A percentile compares a stretch with the other conserved stretches of the same genome.
Evolutionary conservation across 1,140 invertebrate species (phyloP).

Genomic region (Habropoda laboriosa): DNA sequence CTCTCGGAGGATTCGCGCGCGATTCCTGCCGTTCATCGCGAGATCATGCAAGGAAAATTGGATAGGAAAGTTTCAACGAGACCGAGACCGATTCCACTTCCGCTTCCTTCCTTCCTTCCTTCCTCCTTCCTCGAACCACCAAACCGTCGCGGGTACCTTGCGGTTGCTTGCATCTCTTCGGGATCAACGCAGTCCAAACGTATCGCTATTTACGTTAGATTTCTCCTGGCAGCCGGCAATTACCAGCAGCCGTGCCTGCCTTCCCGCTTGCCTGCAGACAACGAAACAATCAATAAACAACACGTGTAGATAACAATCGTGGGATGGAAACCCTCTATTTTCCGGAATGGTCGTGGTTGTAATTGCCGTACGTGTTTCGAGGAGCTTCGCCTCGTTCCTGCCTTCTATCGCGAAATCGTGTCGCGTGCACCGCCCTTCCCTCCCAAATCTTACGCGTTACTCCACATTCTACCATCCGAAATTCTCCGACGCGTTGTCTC

Average conservation of each 20-base stretch:
- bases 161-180: conserved; percentile 47
- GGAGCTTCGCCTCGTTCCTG: conserved; percentile 53
- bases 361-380: conserved; percentile 75
- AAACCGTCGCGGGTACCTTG: not conserved
- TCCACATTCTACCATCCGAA: not conserved
- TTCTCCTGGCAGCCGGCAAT: conserved; percentile 67
- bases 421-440: too few relatives aligned
- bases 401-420: conserved; percentile 40
- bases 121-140: not conserved
- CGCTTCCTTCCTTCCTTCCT: not conserved
- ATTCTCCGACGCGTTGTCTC: conserved; percentile 36
- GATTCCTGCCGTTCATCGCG: conserved; percentile 63
- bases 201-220: conserved; percentile 59
- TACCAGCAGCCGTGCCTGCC: conserved; percentile 73
- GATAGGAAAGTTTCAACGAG: conserved; percentile 54
- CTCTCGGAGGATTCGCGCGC: conserved; percentile 35
- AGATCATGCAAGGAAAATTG: conserved; percentile 66
- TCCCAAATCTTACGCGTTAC: too few relatives aligned
- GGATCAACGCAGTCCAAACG: conserved; percentile 43
- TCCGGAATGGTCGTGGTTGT: conserved; percentile 71
- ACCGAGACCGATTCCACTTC: conserved; percentile 21
- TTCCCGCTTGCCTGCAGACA: conserved; percentile 70
- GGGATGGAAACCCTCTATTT: conserved; percentile 74
- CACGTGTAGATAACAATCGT: conserved; percentile 81
- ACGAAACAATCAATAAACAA: conserved; percentile 80